These are phyloP conservation scores for Notarius quadriscutis DNA, from an alignment of 2,113 vertebrate genomes.

Conservation along the genomic window DNA sequence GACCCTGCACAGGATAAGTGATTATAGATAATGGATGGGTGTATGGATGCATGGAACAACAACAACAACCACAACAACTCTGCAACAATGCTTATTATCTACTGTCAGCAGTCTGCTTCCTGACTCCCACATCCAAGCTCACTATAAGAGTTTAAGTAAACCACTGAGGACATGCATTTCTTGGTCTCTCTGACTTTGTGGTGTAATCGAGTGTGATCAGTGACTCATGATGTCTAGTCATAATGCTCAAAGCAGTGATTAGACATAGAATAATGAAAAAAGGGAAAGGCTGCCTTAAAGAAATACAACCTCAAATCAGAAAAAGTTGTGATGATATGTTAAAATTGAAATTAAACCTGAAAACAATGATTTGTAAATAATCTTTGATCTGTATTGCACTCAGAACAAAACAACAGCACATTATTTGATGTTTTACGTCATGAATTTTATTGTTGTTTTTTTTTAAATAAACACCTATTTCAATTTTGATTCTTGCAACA, in stretches of 20 bases:
- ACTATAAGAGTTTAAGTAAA: not conserved
- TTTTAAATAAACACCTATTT: no score
- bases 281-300: not conserved
- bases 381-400: no score
- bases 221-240: not conserved
- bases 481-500: no score
- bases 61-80: not conserved
- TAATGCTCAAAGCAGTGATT: not conserved
- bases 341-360: no score
- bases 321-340: no score
- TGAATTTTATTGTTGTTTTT: no score
- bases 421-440: no score
- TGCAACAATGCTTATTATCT: not conserved
- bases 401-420: no score
- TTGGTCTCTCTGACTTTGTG: not conserved
- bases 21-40: no score
- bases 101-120: not conserved
- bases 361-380: no score
- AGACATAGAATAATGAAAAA: not conserved
- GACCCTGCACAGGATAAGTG: no score
- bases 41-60: not conserved
- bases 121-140: not conserved
- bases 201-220: not conserved
- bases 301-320: no score
- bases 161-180: not conserved